Percentiles rank a stretch among this genome's conserved stretches.
These are phyloP conservation scores for Sabellastarte sp. DNA, from an alignment of 2,888 invertebrate genomes.

Conservation along the genomic window DNA sequence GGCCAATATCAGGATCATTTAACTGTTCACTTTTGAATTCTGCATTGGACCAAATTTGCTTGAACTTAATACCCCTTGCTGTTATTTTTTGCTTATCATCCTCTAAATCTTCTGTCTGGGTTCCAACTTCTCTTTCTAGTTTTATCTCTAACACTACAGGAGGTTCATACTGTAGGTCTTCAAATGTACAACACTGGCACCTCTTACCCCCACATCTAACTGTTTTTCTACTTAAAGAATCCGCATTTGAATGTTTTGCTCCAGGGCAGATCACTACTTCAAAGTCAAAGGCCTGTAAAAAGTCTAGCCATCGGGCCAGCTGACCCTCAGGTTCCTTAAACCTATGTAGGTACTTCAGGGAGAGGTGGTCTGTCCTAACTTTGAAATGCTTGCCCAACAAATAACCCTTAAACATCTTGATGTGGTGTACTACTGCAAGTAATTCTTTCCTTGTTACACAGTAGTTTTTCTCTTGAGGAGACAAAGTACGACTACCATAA, in stretches of 20 bases:
- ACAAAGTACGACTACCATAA: slow-evolving; percentile 16
- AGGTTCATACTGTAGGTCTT: not conserved
- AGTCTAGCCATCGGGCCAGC: slow-evolving; percentile 20
- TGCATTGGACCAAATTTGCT: not conserved
- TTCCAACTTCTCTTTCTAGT: not conserved
- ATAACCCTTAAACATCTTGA: slow-evolving; percentile 28
- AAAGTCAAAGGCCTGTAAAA: slow-evolving; percentile 15
- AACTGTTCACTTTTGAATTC: not conserved
- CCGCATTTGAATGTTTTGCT: slow-evolving; percentile 23
- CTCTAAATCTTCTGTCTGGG: too few relatives aligned
- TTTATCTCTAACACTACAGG: not conserved
- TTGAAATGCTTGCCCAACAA: slow-evolving; percentile 23
- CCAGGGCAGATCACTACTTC: slow-evolving; percentile 22
- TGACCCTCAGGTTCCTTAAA: too few relatives aligned
- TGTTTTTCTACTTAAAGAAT: slow-evolving; percentile 20
- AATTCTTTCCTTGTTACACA: slow-evolving; percentile 24
- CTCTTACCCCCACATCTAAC: not conserved
- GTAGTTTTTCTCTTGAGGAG: slow-evolving; percentile 15
- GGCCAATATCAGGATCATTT: not conserved
- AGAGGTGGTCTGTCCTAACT: slow-evolving; percentile 27
- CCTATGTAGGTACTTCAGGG: slow-evolving; percentile 23
- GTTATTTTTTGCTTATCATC: too few relatives aligned
- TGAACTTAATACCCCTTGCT: not conserved
- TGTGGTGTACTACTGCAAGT: slow-evolving; percentile 21
- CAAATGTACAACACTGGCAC: not conserved